Evolutionary conservation across 2,797 vertebrate species (phyloP).

Genomic region (Sebastes cheni): DNA sequence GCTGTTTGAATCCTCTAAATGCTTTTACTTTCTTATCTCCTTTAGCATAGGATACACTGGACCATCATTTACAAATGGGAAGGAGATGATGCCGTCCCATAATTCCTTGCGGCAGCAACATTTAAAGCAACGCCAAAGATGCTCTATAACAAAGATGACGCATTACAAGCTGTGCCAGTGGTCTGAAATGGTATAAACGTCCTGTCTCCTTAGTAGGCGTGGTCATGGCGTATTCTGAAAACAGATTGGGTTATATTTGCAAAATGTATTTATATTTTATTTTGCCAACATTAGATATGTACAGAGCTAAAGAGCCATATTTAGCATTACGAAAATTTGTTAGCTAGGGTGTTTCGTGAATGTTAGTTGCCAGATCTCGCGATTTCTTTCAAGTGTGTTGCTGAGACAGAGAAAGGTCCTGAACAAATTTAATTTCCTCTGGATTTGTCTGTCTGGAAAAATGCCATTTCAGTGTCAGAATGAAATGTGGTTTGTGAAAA

Average conservation of each 20-base stretch:
- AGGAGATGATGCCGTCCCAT: too few species aligned
- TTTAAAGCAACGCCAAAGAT: background rate
- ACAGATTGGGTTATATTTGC: background rate
- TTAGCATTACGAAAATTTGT: background rate
- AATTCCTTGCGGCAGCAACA: too few species aligned
- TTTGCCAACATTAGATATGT: background rate
- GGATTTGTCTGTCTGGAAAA: too few species aligned
- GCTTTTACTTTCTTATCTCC: too few species aligned
- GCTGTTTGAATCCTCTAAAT: too few species aligned
- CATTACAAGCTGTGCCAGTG: background rate
- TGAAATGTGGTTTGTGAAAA: too few species aligned
- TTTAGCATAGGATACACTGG: too few species aligned
- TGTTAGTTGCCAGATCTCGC: too few species aligned
- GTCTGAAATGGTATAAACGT: background rate
- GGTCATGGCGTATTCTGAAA: background rate
- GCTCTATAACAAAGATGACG: background rate
- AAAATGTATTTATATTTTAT: background rate
- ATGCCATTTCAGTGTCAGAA: too few species aligned
- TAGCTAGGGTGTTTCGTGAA: background rate
- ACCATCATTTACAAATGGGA: too few species aligned
- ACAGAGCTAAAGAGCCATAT: background rate
- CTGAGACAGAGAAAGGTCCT: background rate
- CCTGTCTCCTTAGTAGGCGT: background rate
- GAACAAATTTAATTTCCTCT: too few species aligned
- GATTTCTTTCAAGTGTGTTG: background rate